Conservation (phyloP, 2,113 vertebrate species). For the Geothlypis trichas region DNA sequence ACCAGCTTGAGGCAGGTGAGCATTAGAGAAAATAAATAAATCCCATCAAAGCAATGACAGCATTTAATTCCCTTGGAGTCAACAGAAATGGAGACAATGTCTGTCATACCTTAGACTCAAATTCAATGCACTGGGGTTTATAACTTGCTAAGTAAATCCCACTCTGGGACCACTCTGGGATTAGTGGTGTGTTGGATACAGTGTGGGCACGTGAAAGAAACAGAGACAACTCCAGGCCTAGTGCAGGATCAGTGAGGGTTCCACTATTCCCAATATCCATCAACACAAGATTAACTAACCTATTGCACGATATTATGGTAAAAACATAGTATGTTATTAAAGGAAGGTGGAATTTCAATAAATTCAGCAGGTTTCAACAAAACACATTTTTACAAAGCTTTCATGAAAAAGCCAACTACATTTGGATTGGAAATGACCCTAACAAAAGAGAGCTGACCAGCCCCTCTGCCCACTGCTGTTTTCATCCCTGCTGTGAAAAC, state of each 20-base stretch:
- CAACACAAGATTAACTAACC: not conserved
- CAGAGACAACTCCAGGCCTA: not conserved
- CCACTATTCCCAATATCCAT: not conserved
- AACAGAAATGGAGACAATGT: not conserved
- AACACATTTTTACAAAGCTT: not conserved
- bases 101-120: not conserved
- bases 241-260: rapidly evolving
- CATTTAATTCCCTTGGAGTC: not conserved
- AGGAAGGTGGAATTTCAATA: not conserved
- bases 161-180: not conserved
- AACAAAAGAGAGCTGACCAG: not conserved
- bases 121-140: not conserved
- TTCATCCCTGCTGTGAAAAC: not conserved
- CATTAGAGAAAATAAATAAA: not conserved
- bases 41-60: not conserved
- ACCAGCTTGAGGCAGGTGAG: not conserved
- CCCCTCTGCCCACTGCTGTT: not conserved
- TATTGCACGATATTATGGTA: not conserved
- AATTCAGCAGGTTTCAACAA: not conserved
- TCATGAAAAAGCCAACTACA: not conserved
- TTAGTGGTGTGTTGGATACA: not conserved
- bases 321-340: not conserved
- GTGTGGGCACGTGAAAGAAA: rapidly evolving
- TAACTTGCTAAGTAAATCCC: not conserved
- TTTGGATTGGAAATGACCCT: not conserved